Percentiles rank a stretch among this genome's conserved stretches.
Conservation (phyloP, 2,113 vertebrate genomes). For the Oceanites oceanicus region DNA sequence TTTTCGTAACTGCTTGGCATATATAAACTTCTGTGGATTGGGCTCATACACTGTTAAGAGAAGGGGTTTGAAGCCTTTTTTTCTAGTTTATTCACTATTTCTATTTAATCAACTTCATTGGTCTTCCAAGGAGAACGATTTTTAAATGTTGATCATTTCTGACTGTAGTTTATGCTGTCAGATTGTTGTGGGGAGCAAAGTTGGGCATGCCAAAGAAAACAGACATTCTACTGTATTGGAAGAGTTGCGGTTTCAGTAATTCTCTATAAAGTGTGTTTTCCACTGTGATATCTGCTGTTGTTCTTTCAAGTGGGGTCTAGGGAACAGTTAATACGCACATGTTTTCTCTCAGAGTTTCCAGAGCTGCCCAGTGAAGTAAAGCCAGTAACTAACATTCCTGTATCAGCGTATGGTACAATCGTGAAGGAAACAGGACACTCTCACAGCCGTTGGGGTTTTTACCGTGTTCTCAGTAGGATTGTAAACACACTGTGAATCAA, state of each 20-base stretch:
- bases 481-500: background rate
- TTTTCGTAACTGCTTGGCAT: rapidly evolving
- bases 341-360: background rate
- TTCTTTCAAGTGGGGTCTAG: background rate
- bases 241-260: background rate
- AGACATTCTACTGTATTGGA: background rate
- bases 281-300: background rate
- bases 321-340: background rate
- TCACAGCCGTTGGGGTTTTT: background rate
- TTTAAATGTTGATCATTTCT: background rate
- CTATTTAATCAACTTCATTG: background rate
- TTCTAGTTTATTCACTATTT: background rate
- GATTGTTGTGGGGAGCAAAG: background rate
- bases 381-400: background rate
- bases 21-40: too few species aligned
- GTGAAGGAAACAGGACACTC: background rate
- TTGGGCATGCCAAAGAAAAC: background rate
- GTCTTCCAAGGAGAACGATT: background rate
- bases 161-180: background rate
- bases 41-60: background rate
- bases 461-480: background rate
- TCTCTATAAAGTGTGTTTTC: background rate
- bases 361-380: background rate
- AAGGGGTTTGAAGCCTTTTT: background rate
- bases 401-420: background rate